These are phyloP conservation scores for Microctonus brassicae DNA, from an alignment of 2,888 invertebrate genomes.

Conservation along the genomic window DNA sequence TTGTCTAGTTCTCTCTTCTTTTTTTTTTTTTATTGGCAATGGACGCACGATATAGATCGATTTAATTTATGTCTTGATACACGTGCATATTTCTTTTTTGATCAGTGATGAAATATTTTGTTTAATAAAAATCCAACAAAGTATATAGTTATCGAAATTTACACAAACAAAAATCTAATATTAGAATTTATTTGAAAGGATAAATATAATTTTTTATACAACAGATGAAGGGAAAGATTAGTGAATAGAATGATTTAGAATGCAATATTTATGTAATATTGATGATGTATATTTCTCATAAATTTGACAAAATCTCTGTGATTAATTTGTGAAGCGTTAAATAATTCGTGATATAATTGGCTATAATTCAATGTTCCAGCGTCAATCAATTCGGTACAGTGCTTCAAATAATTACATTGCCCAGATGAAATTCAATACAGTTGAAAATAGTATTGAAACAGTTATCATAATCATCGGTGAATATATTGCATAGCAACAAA, in stretches of 20 bases:
- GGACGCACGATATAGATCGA: background rate
- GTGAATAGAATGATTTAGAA: background rate
- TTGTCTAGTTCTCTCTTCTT: background rate
- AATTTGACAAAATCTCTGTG: background rate
- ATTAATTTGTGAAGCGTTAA: constrained; percentile 10
- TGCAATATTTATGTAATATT: background rate
- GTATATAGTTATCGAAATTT: no score
- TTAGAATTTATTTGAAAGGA: no score
- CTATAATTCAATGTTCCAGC: constrained; percentile 29
- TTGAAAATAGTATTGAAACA: background rate
- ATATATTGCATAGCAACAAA: background rate
- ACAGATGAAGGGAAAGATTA: background rate
- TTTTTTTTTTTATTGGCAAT: background rate
- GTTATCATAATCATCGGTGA: background rate
- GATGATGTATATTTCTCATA: background rate
- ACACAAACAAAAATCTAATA: background rate
- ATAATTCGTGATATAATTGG: constrained; percentile 21
- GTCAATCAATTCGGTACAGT: constrained; percentile 19
- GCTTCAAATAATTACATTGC: constrained; percentile 28
- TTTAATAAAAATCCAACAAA: no score
- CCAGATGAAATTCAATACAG: background rate
- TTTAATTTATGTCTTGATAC: background rate
- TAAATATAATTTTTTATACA: no score
- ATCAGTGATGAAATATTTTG: background rate
- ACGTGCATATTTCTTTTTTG: no score